Evolutionary conservation across 2,113 vertebrate species (phyloP), one percentile per base, ranked within the genome.

Genomic region (Taxidea taxus): DNA sequence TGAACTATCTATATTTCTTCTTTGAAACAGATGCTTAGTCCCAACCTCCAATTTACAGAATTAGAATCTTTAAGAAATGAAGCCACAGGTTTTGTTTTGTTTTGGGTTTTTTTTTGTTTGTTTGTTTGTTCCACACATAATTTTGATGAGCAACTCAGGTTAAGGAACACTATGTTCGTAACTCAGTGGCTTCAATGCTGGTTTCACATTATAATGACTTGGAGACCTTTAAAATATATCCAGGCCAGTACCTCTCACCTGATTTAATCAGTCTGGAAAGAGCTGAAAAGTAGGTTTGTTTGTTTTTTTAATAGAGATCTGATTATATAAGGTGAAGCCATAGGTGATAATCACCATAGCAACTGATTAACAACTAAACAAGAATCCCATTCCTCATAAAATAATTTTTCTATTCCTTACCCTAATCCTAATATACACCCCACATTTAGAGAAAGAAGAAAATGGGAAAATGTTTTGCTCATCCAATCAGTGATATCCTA

Each of bases 51-150:
- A 82, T 84, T 62, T 64, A 92, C 1, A 88, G 39, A 84, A 80
- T 95, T 47, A 96, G 23, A 94, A 90, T 62, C 42, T 92, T 91
- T 13, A 95, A 47, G n/a, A 90, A 44, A 37, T 29, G 25, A 27
- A 84, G 64, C 10, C 56, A 84, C 58, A 10, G 25, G n/a, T 10
- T 16, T 49, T 44, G 27, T 39, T 62, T 39, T 81, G 23, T 87
- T 16, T 58, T 9, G 7, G 18, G 20, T 56, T 8, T 20, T 34
- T 37, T 44, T 44, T 47, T 9, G 15, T 56, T 51, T 49, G 54
- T 39, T 34, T 64, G 6, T 18, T 64, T 58, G 80, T 49, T 81
- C 58, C 23, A 60, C 1, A 66, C 37, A 42, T 78, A 66, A 84
- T n/a, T 83, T 3, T 66, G 56, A 49, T 44, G 21, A 14, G 2